Evolutionary conservation across 2,888 invertebrate species (phyloP), one percentile per base, ranked within the genome.

Genomic region (Sialis fuliginosa): DNA sequence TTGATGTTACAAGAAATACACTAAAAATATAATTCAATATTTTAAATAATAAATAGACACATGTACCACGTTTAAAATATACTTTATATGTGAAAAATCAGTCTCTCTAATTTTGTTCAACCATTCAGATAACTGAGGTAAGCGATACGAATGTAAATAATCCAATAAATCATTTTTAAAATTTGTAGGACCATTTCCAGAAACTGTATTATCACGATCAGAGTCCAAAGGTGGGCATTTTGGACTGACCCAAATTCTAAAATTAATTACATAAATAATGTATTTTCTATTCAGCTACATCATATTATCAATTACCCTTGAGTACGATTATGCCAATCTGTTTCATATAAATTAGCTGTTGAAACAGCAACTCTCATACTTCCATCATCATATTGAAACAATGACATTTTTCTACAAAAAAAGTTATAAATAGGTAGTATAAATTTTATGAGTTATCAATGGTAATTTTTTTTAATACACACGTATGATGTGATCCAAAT

Each of bases 261-360:
- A 62, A 45, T 41, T 37, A 33, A 30, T 13, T 10, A 41, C 12
- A 49, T 32, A 47, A 41, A 40, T 47, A 39, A 9, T 46, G 6
- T 42, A 22, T 31, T 41, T 48, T n/a, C 31, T 31, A n/a, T 4
- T 31, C 9, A 5, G 9, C 40, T 39, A 45, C 37, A 49, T 33
- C 13, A 35, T 32, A 47, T 12, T 13, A 39, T 35, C 30, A 55
- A 60, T 62, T 61, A 86, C 77, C 92, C 92, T 64, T 97, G 95
- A 1, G 92, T 90, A 55, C 92, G 79, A 62, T 93, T 86, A 57
- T 85, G 79, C 96, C 96, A 97, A 64, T 97, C 96, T 52, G 84
- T 81, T 30, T 79, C 71, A 54, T 93, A 85, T 4, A 96, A 69
- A 68, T 97, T 97, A 0, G 95, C 91, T 0, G 95, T 95, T 1